Evolutionary conservation across 1,140 invertebrate species (phyloP), one percentile per base, ranked within the genome.

Genomic region (Frieseomelitta varia): DNA sequence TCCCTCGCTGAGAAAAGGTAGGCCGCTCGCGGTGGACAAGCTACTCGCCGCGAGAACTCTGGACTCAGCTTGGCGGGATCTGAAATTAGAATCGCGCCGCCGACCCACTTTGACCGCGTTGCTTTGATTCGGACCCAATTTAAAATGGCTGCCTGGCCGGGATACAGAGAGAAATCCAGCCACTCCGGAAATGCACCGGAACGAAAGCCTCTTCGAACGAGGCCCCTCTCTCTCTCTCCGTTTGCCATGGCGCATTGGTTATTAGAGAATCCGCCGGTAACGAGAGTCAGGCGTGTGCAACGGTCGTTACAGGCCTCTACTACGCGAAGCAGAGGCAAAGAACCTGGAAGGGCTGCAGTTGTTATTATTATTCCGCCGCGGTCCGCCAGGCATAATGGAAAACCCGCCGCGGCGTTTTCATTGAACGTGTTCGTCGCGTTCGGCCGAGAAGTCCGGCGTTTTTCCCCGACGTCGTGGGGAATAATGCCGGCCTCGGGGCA

Each of bases 321-420:
- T 75, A 17, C 21, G 10, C 39, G n/a, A n/a, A 30, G 10, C 39
- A 17, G 17, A 30, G 63, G 71, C 69, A 87, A 87, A 87, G 86
- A 87, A 87, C 81, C 73, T 47, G 39, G 61, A 68, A 84, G 65
- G 75, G 47, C 21, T 2, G 24, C 63, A 2, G n/a, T n/a, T 39
- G 34, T 87, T 87, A 87, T 88, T 88, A 87, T 84, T 86, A 87
- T 88, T 88, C 71, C 55, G 71, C 69, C 72, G 39, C 69, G 81
- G 75, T 84, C 86, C 81, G 65, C 51, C 39, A 1, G 81, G 68
- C 58, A 84, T 87, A 88, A 87, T 87, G 65, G 81, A 80, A 78
- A 14, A n/a, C n/a, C 61, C 65, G 79, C 17, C 82, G n/a, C 65
- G 79, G 24, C 82, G n/a, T 81, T 88, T 39, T 58, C 74, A 71